Base-by-base conservation (phyloP, 1,140 invertebrate species). In the Drosophila neocordata region DNA sequence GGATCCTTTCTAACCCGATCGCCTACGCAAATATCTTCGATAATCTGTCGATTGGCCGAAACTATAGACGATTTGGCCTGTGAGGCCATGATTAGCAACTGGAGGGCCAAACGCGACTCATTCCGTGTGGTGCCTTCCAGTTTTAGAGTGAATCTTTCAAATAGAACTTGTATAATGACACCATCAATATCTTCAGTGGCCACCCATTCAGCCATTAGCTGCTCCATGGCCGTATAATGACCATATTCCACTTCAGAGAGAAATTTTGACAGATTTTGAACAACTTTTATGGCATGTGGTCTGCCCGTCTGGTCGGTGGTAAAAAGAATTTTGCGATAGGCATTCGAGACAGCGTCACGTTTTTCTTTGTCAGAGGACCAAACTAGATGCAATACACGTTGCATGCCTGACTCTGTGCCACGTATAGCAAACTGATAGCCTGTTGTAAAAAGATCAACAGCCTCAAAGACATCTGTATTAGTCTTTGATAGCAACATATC, bases 361-460 rank as follows among this genome's bases (percentile, higher is more conserved):
- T 94, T 94, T 18, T 94, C 93, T 91, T 94, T 91, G 48, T 90
- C 90, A 2, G 89, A 83, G 48, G 94, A 95, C 93, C 95, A 96
- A 1, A 97, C 94, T 66, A 98, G 93, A 55, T 94, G 92, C 52
- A 98, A 90, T 94, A 97, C 97, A 77, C 95, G 93, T 12, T 94
- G 93, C 22, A 98, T 94, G 9, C 96, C 96, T 22, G 92, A 74
- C 78, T 95, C 93, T 9, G 96, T 95, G 6, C 95, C 94, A 38
- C 94, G 93, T 12, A 98, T 93, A 55, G 95, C 94, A 90, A 97
- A 97, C 79, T 96, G 94, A 85, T 95, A 95, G 3, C 96, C 96
- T 0, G 94, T 94, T 0, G 96, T 96, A 71, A 98, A 96, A 85
- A 98, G 96, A 56, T 96, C 94, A 44, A 97, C 95, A 0, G 97